Conservation (phyloP, 2,113 vertebrate species). For the Tretioscincus oriximinensis region DNA sequence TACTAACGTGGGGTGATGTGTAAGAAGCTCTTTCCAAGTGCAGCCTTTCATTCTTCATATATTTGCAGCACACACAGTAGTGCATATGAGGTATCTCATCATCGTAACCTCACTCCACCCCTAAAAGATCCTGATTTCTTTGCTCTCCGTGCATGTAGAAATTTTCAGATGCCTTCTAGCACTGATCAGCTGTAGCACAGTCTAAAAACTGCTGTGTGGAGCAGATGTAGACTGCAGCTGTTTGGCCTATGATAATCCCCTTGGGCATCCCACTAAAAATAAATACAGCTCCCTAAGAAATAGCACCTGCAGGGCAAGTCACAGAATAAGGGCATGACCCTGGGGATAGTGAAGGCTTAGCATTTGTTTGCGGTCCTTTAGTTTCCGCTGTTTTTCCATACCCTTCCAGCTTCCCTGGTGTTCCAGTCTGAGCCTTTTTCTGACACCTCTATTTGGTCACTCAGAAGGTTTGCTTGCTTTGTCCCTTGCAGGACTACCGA, state of each 20-base stretch:
- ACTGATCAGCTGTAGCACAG: constrained; percentile 18
- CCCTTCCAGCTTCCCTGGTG: not conserved
- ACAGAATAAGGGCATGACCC: accelerated
- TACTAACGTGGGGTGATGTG: not conserved
- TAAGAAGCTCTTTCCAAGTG: not conserved
- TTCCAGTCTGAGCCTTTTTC: not conserved
- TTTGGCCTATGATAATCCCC: constrained; percentile 31
- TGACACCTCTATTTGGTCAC: not conserved
- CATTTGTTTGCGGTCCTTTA: not conserved
- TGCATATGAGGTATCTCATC: not conserved
- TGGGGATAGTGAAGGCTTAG: not conserved
- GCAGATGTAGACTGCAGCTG: constrained; percentile 38
- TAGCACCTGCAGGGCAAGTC: not conserved
- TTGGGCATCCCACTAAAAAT: constrained; percentile 35
- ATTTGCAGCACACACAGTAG: not conserved
- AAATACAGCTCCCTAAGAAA: constrained; percentile 16
- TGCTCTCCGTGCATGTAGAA: not conserved
- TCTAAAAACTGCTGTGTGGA: not conserved
- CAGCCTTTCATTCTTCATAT: not conserved
- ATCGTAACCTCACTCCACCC: too few relatives aligned
- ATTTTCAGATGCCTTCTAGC: not conserved
- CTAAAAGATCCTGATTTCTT: not conserved
- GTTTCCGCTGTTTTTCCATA: not conserved
- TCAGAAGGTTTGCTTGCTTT: not conserved
- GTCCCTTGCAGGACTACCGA: constrained; percentile 85